Conservation (phyloP, 2,888 invertebrate species). For the Heteromyza rotundicornis region DNA sequence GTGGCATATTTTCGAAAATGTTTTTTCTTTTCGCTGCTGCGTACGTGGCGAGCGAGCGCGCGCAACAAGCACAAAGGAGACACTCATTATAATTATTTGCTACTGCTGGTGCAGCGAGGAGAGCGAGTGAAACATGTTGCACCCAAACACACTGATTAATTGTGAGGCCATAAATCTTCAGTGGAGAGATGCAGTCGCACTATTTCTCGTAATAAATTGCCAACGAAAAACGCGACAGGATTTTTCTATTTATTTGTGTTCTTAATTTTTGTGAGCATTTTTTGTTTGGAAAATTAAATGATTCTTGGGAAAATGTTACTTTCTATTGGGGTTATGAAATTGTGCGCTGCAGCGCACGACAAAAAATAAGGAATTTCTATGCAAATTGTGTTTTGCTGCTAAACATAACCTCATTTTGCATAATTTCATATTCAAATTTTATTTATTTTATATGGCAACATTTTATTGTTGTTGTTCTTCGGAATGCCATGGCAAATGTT, state of each 20-base stretch:
- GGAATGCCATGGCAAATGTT: constrained; percentile 4
- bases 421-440: constrained; percentile 30
- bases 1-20: constrained; percentile 11
- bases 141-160: constrained; percentile 36
- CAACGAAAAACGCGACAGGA: not conserved
- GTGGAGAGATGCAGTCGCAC: not conserved
- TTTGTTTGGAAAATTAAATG: too few species aligned
- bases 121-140: constrained; percentile 21
- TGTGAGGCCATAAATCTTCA: constrained; percentile 35
- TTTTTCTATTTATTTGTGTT: too few species aligned
- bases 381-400: constrained; percentile 43
- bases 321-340: not conserved
- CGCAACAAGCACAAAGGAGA: constrained; percentile 11
- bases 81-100: constrained; percentile 29
- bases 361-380: too few species aligned
- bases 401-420: constrained; percentile 51
- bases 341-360: too few species aligned
- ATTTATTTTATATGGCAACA: constrained; percentile 13
- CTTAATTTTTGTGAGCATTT: too few species aligned
- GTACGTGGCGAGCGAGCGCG: too few species aligned
- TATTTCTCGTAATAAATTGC: constrained; percentile 10
- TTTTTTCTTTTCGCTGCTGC: too few species aligned
- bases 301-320: not conserved
- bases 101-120: too few species aligned
- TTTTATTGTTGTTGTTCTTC: constrained; percentile 9